phyloP scores from a whole-genome alignment of 2,888 invertebrate genomes.

The Meloe dianella region DNA sequence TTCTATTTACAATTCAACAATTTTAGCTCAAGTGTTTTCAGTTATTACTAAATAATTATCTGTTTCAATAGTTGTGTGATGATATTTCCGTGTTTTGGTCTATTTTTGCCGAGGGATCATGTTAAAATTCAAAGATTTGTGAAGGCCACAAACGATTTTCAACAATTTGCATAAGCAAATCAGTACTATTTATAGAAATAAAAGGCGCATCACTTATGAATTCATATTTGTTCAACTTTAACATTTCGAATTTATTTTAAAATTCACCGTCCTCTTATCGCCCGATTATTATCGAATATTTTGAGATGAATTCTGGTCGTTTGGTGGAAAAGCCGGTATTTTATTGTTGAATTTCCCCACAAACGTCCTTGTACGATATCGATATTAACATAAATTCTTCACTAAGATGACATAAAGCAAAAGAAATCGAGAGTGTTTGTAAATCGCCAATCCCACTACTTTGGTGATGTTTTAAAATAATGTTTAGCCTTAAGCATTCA shows the following conservation, averaged over 20 bases:
- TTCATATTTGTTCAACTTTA: neutral
- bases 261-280: neutral
- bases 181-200: neutral
- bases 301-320: neutral
- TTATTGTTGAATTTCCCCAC: neutral
- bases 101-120: slow-evolving; percentile 2
- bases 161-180: neutral
- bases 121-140: neutral
- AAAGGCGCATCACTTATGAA: neutral
- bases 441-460: slow-evolving; percentile 28
- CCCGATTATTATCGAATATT: neutral
- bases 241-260: neutral
- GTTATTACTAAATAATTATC: neutral
- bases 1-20: neutral
- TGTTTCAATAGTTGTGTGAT: neutral
- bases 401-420: neutral
- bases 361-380: slow-evolving; percentile 20
- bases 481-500: slow-evolving; percentile 24
- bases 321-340: neutral
- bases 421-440: slow-evolving; percentile 29
- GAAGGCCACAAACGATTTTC: neutral
- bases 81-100: neutral
- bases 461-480: slow-evolving; percentile 10
- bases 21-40: too few relatives aligned
- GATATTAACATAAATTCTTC: slow-evolving; percentile 8